phyloP scores from a whole-genome alignment of 2,888 invertebrate genomes.

The Apotomis capreana region DNA sequence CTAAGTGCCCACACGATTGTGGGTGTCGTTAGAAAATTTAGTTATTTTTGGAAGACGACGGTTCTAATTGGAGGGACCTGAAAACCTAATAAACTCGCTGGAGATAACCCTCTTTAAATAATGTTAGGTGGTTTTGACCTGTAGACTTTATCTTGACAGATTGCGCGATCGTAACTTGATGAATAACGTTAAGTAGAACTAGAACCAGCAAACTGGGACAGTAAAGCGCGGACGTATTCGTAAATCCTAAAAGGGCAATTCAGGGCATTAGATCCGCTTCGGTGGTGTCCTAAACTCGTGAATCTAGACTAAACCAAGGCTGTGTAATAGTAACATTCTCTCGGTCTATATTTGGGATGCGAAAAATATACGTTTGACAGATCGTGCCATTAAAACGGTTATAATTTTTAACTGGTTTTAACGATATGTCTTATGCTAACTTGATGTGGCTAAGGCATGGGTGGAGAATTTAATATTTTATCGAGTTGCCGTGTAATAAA shows the following conservation, averaged over 20 bases:
- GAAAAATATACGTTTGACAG: constrained; percentile 32
- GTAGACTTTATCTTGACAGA: constrained; percentile 61
- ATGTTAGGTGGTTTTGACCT: constrained; percentile 62
- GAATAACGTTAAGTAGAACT: constrained; percentile 59
- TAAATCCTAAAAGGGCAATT: constrained; percentile 70
- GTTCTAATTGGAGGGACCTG: constrained; percentile 32
- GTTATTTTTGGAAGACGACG: constrained; percentile 1
- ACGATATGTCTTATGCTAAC: constrained; percentile 31
- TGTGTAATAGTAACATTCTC: constrained; percentile 33
- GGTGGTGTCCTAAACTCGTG: constrained; percentile 62
- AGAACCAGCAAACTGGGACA: constrained; percentile 58
- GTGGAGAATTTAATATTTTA: constrained; percentile 46
- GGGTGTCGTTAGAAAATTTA: constrained; percentile 9
- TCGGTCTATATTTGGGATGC: constrained; percentile 35
- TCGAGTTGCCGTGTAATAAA: constrained; percentile 53
- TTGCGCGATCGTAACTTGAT: constrained; percentile 54
- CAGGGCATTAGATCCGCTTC: constrained; percentile 75
- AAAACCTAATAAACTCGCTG: constrained; percentile 44
- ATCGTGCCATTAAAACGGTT: constrained; percentile 14
- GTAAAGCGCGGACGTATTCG: constrained; percentile 61
- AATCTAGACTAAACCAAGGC: constrained; percentile 49
- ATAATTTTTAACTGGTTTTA: constrained; percentile 33
- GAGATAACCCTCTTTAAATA: constrained; percentile 56
- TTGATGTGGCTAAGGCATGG: constrained; percentile 22
- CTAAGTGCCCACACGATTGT: constrained; percentile 13